These are phyloP conservation scores for Parnassius mnemosyne DNA, from an alignment of 2,888 invertebrate genomes.

Conservation along the genomic window DNA sequence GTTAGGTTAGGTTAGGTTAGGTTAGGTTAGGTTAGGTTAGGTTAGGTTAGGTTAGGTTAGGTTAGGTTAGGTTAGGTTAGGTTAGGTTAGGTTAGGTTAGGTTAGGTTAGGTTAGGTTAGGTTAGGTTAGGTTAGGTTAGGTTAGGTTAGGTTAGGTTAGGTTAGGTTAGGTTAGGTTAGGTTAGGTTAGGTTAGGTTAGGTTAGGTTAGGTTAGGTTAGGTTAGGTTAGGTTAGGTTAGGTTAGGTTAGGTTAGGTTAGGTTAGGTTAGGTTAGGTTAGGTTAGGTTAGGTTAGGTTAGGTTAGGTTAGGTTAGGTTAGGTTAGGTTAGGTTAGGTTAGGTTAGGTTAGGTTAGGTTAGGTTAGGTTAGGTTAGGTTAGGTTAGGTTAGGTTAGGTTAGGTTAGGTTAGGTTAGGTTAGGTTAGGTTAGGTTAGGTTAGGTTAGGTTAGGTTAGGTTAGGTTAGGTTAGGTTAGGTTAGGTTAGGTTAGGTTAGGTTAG, in stretches of 20 bases:
- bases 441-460: conserved; percentile 31
- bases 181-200: conserved; percentile 29
- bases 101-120: conserved; percentile 21
- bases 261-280: conserved; percentile 30
- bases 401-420: conserved; percentile 32
- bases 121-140: conserved; percentile 23
- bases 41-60: conserved; percentile 24
- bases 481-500: conserved; percentile 23
- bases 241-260: conserved; percentile 27
- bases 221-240: conserved; percentile 30
- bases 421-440: conserved; percentile 31
- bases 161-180: conserved; percentile 26
- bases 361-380: conserved; percentile 30
- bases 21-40: conserved; percentile 28
- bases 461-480: conserved; percentile 31
- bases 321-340: conserved; percentile 30
- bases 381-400: conserved; percentile 30
- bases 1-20: conserved; percentile 31
- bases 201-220: conserved; percentile 31
- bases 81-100: conserved; percentile 25
- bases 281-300: conserved; percentile 30
- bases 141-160: conserved; percentile 30
- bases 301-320: conserved; percentile 31
- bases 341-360: conserved; percentile 29
- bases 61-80: conserved; percentile 27